Evolutionary conservation across 64 coral and sea anemone genomes (phyloP), one percentile per base, ranked within the genome.

Genomic region (Actinia tenebrosa): DNA sequence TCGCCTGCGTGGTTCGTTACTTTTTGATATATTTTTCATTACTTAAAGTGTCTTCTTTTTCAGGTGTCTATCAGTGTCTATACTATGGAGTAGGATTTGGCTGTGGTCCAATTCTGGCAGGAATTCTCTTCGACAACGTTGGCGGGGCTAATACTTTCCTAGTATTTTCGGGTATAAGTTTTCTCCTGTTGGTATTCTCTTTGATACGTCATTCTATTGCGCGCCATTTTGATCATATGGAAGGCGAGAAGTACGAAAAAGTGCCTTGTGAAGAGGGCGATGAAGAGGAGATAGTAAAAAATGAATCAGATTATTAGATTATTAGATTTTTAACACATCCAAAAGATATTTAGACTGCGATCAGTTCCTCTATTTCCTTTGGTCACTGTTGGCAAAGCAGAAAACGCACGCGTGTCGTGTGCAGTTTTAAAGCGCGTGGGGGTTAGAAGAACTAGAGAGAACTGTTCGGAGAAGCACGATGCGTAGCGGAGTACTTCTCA

Each of bases 41-140:
- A 50, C 47, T 3, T 50, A 50, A 50, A 50, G 47, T 50, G 47
- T 50, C 7, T 50, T 26, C 13, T 75, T 66, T 50, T 0, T 8
- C 80, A 85, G 83, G 83, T 43, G 42, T 85, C 25, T 85, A 85
- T 64, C 83, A 85, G 60, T 85, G 83, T 42, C 83, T 85, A 5
- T 85, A 85, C 83, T 85, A 85, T 85, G 83, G 83, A 59, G 83
- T 85, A 54, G 83, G 83, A 4, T 85, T 85, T 44, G 83, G 83
- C 19, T 58, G 53, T 4, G 83, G 83, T 63, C 83, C 83, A 44
- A 61, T 85, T 8, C 10, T 85, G 83, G 83, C 83, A 83, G 83
- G 83, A 17, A 22, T 85, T 30, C 60, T 85, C 4, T 85, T 85
- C 26, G 83, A 85, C 14, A 55, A 85, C 13, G 56, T 85, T 7